A percentile compares a stretch with the other conserved stretches of the same genome.
Conservation (phyloP, 2,888 invertebrate species). For the Resseliella maxima region DNA sequence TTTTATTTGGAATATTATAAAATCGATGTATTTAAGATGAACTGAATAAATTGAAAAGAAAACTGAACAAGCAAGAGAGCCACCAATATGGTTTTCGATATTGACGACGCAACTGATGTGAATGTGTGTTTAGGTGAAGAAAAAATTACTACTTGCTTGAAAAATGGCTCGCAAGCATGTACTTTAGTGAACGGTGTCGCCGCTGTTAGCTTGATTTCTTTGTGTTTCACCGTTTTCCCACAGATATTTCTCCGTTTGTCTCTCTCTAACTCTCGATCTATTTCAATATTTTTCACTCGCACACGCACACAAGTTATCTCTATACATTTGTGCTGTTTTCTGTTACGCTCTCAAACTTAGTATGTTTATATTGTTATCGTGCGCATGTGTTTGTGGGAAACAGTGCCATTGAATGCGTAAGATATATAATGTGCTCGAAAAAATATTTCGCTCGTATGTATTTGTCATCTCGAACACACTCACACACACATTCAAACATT, state of each 20-base stretch:
- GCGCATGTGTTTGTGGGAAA: not conserved
- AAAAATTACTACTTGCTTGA: slow-evolving; percentile 46
- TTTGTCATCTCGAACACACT: not conserved
- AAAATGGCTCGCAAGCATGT: slow-evolving; percentile 55
- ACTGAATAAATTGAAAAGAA: slow-evolving; percentile 55
- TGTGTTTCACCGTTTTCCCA: not conserved
- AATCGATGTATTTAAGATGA: slow-evolving; percentile 41
- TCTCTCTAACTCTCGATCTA: not conserved
- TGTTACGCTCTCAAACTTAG: not conserved
- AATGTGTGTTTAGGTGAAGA: slow-evolving; percentile 36
- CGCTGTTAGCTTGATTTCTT: not conserved
- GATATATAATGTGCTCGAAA: not conserved
- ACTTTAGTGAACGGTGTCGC: slow-evolving; percentile 39
- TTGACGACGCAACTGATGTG: slow-evolving; percentile 55
- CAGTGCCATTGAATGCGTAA: not conserved
- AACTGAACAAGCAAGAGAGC: slow-evolving; percentile 55
- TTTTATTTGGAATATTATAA: not conserved
- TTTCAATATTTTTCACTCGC: not conserved
- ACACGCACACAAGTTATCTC: not conserved
- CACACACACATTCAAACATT: not conserved
- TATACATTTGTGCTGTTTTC: not conserved
- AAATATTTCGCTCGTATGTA: not conserved
- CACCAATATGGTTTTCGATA: slow-evolving; percentile 55
- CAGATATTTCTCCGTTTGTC: too few relatives aligned
- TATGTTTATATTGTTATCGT: not conserved